phyloP scores from a whole-genome alignment of 2,113 vertebrate genomes.

The Trochalopteron elliotii region DNA sequence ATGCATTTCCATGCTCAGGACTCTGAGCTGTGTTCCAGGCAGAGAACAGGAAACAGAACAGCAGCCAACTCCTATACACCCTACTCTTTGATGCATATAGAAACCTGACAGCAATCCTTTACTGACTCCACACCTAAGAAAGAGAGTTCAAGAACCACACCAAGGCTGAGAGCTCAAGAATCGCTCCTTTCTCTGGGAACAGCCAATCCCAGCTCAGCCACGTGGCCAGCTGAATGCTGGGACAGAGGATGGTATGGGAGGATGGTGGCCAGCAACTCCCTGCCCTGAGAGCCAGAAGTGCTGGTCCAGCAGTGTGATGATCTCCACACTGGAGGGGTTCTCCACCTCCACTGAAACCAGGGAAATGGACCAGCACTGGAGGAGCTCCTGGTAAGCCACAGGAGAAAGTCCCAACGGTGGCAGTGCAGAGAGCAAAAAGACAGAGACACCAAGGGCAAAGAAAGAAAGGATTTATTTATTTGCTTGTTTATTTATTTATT shows the following conservation, averaged over 20 bases:
- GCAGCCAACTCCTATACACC: not conserved
- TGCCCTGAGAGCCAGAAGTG: not conserved
- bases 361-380: not conserved
- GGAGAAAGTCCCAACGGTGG: not conserved
- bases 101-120: not conserved
- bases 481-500: conserved; percentile 12
- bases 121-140: not conserved
- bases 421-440: not conserved
- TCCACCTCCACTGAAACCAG: not conserved
- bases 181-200: not conserved
- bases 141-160: no score
- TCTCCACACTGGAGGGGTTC: not conserved
- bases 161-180: not conserved
- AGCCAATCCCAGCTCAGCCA: not conserved
- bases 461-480: conserved; percentile 25
- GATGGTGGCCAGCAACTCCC: not conserved
- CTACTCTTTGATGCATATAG: not conserved
- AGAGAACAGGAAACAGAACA: not conserved
- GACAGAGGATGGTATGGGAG: not conserved
- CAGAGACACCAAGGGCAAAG: not conserved
- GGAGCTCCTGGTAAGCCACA: not conserved
- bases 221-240: not conserved
- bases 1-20: not conserved
- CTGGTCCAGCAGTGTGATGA: not conserved
- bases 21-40: not conserved